These are phyloP conservation scores for Pemphigus obesinymphae DNA, from an alignment of 1,140 invertebrate species.

Conservation along the genomic window DNA sequence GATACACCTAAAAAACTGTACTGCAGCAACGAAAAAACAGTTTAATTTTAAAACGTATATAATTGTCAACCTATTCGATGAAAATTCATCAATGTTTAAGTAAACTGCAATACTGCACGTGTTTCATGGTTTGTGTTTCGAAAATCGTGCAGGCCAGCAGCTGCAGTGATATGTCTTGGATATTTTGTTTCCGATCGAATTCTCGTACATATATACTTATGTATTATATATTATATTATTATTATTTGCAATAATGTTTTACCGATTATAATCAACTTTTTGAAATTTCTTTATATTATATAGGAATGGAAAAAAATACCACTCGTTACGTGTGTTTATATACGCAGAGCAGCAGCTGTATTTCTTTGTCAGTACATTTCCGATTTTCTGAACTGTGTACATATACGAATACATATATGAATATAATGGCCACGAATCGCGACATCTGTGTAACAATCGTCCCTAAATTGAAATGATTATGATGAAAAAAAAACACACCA, in stretches of 20 bases:
- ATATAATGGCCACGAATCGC: conserved; percentile 6
- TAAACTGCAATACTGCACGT: not conserved
- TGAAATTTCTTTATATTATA: not conserved
- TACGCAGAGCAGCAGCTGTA: not conserved
- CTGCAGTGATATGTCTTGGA: not conserved
- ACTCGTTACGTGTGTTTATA: not conserved
- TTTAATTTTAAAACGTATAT: not conserved
- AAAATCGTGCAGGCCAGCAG: not conserved
- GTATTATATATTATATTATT: not conserved
- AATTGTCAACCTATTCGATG: not conserved
- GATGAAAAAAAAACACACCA: not conserved
- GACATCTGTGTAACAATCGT: conserved; percentile 28
- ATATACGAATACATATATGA: not conserved
- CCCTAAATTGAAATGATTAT: conserved; percentile 1
- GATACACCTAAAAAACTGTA: too few species aligned
- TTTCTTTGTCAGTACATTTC: conserved; percentile 8
- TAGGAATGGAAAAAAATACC: not conserved
- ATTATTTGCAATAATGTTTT: too few species aligned
- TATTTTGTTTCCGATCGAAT: not conserved
- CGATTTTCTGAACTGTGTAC: not conserved
- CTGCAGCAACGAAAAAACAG: not conserved
- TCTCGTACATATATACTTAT: too few species aligned
- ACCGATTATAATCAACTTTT: not conserved
- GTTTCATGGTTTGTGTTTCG: not conserved
- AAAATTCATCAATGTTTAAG: not conserved